Evolutionary conservation across 2,113 vertebrate genomes (phyloP), one percentile per base, ranked within the genome.

Genomic region (Ovis canadensis): DNA sequence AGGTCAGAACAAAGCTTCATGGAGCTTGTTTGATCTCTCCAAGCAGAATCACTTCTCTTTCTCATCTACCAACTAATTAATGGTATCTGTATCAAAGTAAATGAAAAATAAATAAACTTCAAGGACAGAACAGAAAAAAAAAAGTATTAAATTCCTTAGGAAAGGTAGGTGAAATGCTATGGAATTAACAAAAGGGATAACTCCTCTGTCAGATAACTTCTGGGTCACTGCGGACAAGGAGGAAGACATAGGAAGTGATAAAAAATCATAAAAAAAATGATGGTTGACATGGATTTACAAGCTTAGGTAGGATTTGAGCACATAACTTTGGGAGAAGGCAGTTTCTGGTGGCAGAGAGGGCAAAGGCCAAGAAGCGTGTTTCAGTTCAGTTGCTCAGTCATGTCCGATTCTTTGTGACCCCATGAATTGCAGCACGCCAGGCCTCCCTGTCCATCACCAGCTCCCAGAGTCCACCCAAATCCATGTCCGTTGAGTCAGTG

Each of bases 91-190:
- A 8, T 93, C 0, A 90, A 64, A 97, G 48, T 86, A 8, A 11
- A 36, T 13, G 77, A 91, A 60, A 97, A 96, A 62, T 87, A 97
- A 96, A 62, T 87, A 7, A 10, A 40, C 9, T 78, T 77, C 1
- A 52, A 89, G 10, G 8, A 62, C 13, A 62, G 15, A 95, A 71
- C 17, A 60, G 59, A 14, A 60, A 43, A 48, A 80, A 43, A 43
- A 59, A 74, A 7, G 2, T 52, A 45, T 84, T 33, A 64, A 33
- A 1, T n/a, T 77, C 23, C 15, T 89, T 62, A 74, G 45, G 33
- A 40, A 92, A 82, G 23, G 36, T 33, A 12, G 19, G 3, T 59
- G 13, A 82, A 67, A 81, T 86, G 12, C 40, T 60, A 8, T 57
- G 15, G 6, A 74, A 80, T 50, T 55, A 40, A 82, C 78, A 16